phyloP scores from a whole-genome alignment of 2,113 vertebrate genomes.

The Catharus minimus region DNA sequence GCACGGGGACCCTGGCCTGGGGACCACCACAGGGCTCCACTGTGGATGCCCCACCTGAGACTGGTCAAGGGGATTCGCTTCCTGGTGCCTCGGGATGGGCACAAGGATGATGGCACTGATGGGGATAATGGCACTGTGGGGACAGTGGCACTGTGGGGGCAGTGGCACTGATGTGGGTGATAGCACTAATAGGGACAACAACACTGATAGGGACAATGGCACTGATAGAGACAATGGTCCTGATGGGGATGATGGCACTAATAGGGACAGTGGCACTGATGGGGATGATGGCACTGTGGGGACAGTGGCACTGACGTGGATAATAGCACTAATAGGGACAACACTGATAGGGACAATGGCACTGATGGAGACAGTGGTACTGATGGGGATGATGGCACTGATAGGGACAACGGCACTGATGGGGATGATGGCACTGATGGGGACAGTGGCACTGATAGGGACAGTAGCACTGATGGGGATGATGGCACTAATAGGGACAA shows the following conservation, averaged over 20 bases:
- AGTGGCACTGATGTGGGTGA: fast-evolving
- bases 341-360: fast-evolving
- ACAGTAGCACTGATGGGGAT: not conserved
- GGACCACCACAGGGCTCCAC: not conserved
- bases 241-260: fast-evolving
- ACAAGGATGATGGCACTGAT: not conserved
- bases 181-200: fast-evolving
- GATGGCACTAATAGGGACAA: fast-evolving
- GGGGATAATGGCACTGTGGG: fast-evolving
- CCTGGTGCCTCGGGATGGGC: fast-evolving
- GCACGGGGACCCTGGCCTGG: not conserved
- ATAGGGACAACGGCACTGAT: fast-evolving
- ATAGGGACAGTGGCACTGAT: not conserved
- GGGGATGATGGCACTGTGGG: fast-evolving
- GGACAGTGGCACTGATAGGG: fast-evolving
- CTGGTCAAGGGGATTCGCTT: not conserved
- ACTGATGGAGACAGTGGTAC: not conserved
- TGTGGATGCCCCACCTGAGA: fast-evolving
- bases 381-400: fast-evolving
- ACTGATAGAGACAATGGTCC: no score
- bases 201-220: not conserved
- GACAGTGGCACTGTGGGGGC: fast-evolving
- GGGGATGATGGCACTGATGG: not conserved
- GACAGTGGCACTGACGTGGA: fast-evolving
- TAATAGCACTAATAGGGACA: no score